Evolutionary conservation across 2,888 invertebrate species (phyloP).

Genomic region (Ethmia dodecea): DNA sequence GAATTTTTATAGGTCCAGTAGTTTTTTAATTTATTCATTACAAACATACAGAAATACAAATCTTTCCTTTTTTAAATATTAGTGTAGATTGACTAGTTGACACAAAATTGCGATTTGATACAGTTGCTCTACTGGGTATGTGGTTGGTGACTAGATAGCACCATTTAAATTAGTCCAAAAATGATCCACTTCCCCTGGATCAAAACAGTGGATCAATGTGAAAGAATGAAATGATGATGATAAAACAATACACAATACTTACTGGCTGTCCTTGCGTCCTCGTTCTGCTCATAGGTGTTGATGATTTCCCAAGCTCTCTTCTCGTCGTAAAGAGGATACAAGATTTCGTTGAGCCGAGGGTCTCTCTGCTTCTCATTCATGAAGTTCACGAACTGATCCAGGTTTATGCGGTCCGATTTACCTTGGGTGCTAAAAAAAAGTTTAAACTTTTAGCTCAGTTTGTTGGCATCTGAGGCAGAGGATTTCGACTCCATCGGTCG

Average conservation of each 20-base stretch:
- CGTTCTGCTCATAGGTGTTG: slow-evolving; percentile 92
- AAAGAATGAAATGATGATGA: too few relatives aligned
- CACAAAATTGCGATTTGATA: too few relatives aligned
- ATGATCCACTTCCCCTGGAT: too few relatives aligned
- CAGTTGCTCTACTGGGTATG: too few relatives aligned
- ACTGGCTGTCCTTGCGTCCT: slow-evolving; percentile 85
- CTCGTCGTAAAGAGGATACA: slow-evolving; percentile 97
- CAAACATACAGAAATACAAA: too few relatives aligned
- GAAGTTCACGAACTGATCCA: slow-evolving; percentile 94
- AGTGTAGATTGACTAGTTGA: too few relatives aligned
- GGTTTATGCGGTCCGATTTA: slow-evolving; percentile 90
- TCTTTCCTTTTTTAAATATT: too few relatives aligned
- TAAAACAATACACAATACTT: slow-evolving; percentile 39
- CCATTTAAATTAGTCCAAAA: too few relatives aligned
- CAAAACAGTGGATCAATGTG: too few relatives aligned
- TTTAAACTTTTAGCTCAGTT: background rate
- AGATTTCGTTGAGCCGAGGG: slow-evolving; percentile 98
- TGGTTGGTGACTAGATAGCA: too few relatives aligned
- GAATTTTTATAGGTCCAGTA: too few relatives aligned
- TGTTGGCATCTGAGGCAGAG: background rate
- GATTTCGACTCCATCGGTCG: background rate
- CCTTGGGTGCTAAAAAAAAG: slow-evolving; percentile 85
- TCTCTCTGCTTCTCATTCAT: slow-evolving; percentile 98
- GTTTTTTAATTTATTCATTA: too few relatives aligned
- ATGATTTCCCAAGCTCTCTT: slow-evolving; percentile 96